These are phyloP conservation scores for Atherinosoma microstoma DNA, from an alignment of 2,797 vertebrate genomes.

Conservation along the genomic window DNA sequence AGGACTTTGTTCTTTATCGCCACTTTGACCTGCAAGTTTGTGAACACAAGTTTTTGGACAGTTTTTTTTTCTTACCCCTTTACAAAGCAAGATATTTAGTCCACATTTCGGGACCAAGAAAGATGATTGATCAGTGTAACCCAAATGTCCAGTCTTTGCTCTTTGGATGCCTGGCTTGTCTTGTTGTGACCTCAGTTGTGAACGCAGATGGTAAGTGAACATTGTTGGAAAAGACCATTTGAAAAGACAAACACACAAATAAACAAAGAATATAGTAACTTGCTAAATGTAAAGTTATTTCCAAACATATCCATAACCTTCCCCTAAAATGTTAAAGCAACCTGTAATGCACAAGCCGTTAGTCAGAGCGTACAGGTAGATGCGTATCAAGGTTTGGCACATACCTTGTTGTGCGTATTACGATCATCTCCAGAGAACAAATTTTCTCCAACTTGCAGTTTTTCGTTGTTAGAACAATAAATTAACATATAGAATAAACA, in stretches of 20 bases:
- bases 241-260: neutral
- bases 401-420: neutral
- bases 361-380: neutral
- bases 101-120: constrained; percentile 43
- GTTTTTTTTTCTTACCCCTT: constrained; percentile 5
- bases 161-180: constrained; percentile 75
- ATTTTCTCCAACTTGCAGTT: neutral
- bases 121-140: constrained; percentile 73
- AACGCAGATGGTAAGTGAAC: constrained; percentile 86
- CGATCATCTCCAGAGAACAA: no score
- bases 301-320: neutral
- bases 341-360: neutral
- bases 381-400: neutral
- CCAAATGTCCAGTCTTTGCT: constrained; percentile 61
- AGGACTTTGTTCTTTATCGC: constrained; percentile 14
- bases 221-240: neutral
- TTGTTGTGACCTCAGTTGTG: constrained; percentile 72
- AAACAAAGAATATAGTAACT: neutral
- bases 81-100: constrained; percentile 27
- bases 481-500: no score
- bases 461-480: neutral
- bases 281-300: neutral
- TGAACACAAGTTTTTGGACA: constrained; percentile 28
- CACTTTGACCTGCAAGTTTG: constrained; percentile 9
- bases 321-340: neutral